Evolutionary conservation across 1,140 invertebrate genomes (phyloP), one percentile per base, ranked within the genome.

Genomic region (Palaemon carinicauda): DNA sequence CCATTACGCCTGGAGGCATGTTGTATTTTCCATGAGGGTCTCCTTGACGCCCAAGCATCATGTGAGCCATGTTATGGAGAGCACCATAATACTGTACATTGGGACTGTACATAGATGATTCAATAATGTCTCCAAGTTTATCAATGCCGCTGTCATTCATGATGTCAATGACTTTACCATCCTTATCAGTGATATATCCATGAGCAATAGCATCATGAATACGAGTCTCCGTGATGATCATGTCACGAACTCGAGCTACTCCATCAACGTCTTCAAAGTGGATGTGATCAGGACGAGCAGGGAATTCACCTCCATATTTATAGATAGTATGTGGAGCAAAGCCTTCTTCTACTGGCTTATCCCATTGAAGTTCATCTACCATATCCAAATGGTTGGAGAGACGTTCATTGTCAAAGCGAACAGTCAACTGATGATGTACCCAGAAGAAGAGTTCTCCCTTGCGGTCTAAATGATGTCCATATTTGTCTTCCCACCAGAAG

Each of bases 261-360:
- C 82, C 82, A 19, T 60, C 74, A n/a, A 84, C 82, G n/a, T 84
- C 82, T 5, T 77, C 54, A 19, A 84, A 88, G 33, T 71, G 65
- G 33, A 88, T 54, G 33, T 92, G 92, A 50, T 93, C 90, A 5
- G 93, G 92, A 83, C 95, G 94, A 54, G 92, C 91, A 56, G 94
- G 93, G 88, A 94, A 92, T 89, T 94, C 92, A 33, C 94, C 91
- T 83, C 95, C 95, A 87, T 94, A 95, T 82, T 93, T 92, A 87
- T 93, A 91, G 80, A 92, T 93, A 88, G 95, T 90, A 90, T 94
- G 92, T 0, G 95, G 93, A 82, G 93, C 92, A 90, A 94, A 96
- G 19, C 95, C 94, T 90, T 94, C 93, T 3, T 24, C 54, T 51
- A 90, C 90, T 19, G 89, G 86, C 27, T 89, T 88, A 74, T 93